phyloP scores from a whole-genome alignment of 1,140 invertebrate genomes.

The Drosophila funebris region DNA sequence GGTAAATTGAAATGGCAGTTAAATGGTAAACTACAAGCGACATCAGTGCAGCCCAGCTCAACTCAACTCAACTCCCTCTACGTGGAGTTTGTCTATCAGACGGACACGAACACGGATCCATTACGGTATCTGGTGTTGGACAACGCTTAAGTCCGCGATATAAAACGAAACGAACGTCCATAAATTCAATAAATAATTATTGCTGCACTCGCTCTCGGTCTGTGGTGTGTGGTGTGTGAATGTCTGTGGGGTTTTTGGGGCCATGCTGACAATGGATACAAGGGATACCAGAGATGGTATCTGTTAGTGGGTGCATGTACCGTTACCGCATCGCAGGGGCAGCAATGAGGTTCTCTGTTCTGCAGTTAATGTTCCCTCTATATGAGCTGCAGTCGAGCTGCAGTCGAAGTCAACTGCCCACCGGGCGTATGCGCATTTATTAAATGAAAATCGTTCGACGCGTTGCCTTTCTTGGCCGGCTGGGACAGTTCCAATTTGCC shows the following conservation, averaged over 20 bases:
- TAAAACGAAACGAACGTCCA: constrained; percentile 59
- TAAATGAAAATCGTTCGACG: constrained; percentile 63
- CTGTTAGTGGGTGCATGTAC: constrained; percentile 32
- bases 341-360: constrained; percentile 19
- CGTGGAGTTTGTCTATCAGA: constrained; percentile 2
- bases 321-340: constrained; percentile 17
- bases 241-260: not conserved
- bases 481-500: constrained; percentile 74
- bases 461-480: constrained; percentile 43
- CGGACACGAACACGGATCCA: constrained; percentile 50
- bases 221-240: no score
- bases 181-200: constrained; percentile 81
- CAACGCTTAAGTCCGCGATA: constrained; percentile 65
- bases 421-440: constrained; percentile 75
- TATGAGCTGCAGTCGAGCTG: constrained; percentile 26
- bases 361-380: constrained; percentile 68
- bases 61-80: constrained; percentile 1
- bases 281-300: constrained; percentile 25
- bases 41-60: not conserved
- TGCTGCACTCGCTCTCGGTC: constrained; percentile 25
- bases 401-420: constrained; percentile 31
- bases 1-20: constrained; percentile 57
- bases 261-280: constrained; percentile 18
- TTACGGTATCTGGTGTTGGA: constrained; percentile 68
- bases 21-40: constrained; percentile 45